Evolutionary conservation across 2,888 invertebrate species (phyloP).

Genomic region (Drosophila siamana): DNA sequence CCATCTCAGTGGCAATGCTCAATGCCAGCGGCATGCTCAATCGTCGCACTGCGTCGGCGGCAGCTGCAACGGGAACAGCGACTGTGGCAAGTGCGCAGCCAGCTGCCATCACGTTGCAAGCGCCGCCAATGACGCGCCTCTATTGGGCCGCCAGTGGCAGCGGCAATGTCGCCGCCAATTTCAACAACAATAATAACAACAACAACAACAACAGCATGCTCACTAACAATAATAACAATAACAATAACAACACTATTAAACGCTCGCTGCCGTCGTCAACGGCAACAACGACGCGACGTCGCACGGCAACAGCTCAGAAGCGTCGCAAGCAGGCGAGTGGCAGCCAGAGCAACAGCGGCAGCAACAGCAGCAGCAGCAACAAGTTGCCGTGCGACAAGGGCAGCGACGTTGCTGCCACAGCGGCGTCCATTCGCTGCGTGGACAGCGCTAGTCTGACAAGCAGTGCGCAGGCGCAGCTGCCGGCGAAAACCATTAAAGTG

Average conservation of each 20-base stretch:
- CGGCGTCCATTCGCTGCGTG: conserved; percentile 71
- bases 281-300: conserved; percentile 25
- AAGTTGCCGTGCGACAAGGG: neutral
- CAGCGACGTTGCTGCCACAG: conserved; percentile 45
- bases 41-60: conserved; percentile 32
- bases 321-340: conserved; percentile 48
- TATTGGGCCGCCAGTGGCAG: conserved; percentile 46
- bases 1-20: conserved; percentile 49
- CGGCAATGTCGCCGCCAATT: conserved; percentile 45
- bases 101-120: conserved; percentile 49
- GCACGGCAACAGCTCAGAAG: conserved; percentile 33
- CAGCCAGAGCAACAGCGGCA: conserved; percentile 4
- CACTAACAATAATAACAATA: conserved; percentile 33
- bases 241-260: conserved; percentile 60
- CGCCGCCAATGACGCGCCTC: conserved; percentile 46
- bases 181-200: conserved; percentile 66
- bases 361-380: conserved; percentile 1
- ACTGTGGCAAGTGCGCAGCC: conserved; percentile 30
- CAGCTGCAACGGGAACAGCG: conserved; percentile 17
- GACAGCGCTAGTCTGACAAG: conserved; percentile 63
- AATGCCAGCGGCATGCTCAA: conserved; percentile 42
- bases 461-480: conserved; percentile 47
- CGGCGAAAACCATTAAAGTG: conserved; percentile 78
- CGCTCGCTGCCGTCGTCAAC: conserved; percentile 72
- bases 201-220: no score